Conservation (phyloP, 2,113 vertebrate genomes). For the Beaufortia kweichowensis region DNA sequence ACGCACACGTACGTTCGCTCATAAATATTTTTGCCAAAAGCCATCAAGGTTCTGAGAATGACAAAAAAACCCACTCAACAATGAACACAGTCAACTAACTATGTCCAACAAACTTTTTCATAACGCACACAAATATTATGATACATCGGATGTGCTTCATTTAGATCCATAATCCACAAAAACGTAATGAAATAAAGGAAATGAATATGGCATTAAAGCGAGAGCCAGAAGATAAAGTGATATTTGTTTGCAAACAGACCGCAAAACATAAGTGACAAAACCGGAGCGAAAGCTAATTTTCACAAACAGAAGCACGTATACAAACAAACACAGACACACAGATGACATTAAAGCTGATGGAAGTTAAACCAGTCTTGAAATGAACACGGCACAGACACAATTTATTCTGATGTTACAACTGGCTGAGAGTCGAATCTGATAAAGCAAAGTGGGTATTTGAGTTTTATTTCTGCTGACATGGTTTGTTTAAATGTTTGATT, state of each 20-base stretch:
- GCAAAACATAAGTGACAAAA: conserved; percentile 18
- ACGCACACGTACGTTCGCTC: background rate
- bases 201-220: conserved; percentile 15
- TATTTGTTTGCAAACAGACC: conserved; percentile 35
- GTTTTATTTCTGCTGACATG: background rate
- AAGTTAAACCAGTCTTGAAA: conserved; percentile 39
- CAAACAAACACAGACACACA: background rate
- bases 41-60: background rate
- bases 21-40: conserved; percentile 32
- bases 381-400: conserved; percentile 23
- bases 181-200: conserved; percentile 32
- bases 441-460: conserved; percentile 12
- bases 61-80: conserved; percentile 8
- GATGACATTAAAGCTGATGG: conserved; percentile 8
- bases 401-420: conserved; percentile 1
- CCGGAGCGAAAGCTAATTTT: conserved; percentile 5
- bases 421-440: background rate
- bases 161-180: conserved; percentile 15
- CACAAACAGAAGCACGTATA: conserved; percentile 1
- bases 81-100: conserved; percentile 10
- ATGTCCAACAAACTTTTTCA: conserved; percentile 32
- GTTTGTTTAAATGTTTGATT: background rate
- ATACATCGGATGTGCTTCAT: conserved; percentile 34
- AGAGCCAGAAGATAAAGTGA: conserved; percentile 18
- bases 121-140: conserved; percentile 21